These are phyloP conservation scores for Propithecus coquereli DNA, from an alignment of 2,113 vertebrate genomes.

Conservation along the genomic window DNA sequence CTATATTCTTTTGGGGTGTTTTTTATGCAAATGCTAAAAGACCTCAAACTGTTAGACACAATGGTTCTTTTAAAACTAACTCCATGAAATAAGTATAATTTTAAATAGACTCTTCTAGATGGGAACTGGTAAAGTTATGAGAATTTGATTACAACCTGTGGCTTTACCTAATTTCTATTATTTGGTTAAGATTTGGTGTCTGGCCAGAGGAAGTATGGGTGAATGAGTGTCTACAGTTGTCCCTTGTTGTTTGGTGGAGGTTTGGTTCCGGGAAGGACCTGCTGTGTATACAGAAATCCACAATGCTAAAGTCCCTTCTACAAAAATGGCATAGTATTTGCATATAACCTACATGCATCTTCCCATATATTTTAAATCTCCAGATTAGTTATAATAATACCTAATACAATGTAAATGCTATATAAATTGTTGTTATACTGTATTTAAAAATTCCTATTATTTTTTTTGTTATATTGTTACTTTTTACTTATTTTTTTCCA, in stretches of 20 bases:
- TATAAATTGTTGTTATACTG: background rate
- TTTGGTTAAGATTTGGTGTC: background rate
- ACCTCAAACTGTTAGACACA: background rate
- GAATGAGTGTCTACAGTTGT: background rate
- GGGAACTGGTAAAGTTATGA: background rate
- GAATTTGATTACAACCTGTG: background rate
- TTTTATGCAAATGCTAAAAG: background rate
- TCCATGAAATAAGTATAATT: background rate
- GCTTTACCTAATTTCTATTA: constrained; percentile 1
- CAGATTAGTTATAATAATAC: background rate
- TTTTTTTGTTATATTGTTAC: background rate
- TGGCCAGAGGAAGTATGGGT: background rate
- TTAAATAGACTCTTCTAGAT: background rate
- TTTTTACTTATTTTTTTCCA: background rate
- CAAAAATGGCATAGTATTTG: background rate
- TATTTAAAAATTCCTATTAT: background rate
- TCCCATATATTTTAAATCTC: background rate
- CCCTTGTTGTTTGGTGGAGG: background rate
- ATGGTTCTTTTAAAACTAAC: background rate
- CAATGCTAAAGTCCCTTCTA: background rate
- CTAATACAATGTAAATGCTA: background rate
- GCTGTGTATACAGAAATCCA: background rate
- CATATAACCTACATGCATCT: background rate
- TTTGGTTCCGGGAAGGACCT: background rate
- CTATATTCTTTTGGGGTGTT: background rate